Base-by-base conservation (phyloP, 2,797 vertebrate species). In the Hippoglossus hippoglossus region DNA sequence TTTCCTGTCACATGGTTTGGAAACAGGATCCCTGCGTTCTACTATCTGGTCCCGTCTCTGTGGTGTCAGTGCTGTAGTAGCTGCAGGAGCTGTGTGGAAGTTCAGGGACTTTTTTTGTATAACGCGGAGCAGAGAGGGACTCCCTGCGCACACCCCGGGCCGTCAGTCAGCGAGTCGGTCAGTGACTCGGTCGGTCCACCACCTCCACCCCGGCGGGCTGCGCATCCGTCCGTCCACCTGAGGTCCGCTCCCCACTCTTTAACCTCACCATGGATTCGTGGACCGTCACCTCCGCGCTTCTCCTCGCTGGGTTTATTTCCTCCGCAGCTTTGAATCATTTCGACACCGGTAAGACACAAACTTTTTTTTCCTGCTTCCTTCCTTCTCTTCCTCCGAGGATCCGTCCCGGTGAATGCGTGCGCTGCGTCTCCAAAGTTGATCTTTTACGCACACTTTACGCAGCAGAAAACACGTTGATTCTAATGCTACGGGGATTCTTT, bases 1-100 rank as follows among this genome's bases (percentile, higher is more conserved):
- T 95, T 96, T 96, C 95, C 95, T 95, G 95, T 96, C 96, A 96
- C 96, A 95, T 96, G 96, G 87, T 85, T 89, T 93, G 87, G 95
- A 95, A 96, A 95, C 94, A 81, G 94, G 95, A 95, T 95, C 95
- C 94, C 83, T 91, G 77, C 83, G 74, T 79, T 83, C 87, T 90
- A 85, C 91, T 94, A 92, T 94, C 91, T 91, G 81, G 75, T 87
- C 74, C 61, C 66, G 83, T 87, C 83, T 74, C 25, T 39, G 81
- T 67, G 73, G 81, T 90, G 91, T 89, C 87, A 88, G 86, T 78
- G 82, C 66, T 70, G 84, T 65, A 65, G 89, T 46, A 62, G 76
- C 64, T 77, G 31, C 8, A 19, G 68, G 87, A 92, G 75, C 85
- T 91, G 80, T 86, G 81, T 86, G 83, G 81, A 90, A 93, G 80